phyloP scores from a whole-genome alignment of 2,797 vertebrate species.

The Myotis myotis region DNA sequence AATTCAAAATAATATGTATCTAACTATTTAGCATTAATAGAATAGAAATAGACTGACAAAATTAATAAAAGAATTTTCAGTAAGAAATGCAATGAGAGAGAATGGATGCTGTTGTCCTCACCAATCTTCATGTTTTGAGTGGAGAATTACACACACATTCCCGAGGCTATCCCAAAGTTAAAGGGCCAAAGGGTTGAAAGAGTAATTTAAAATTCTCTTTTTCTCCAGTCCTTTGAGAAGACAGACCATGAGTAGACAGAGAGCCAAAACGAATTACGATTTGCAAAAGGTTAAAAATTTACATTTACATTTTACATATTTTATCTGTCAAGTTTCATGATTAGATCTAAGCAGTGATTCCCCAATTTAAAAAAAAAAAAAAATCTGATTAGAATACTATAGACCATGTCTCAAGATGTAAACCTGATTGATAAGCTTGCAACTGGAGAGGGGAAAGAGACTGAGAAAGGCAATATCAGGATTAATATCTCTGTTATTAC shows the following conservation, averaged over 20 bases:
- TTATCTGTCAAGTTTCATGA: not conserved
- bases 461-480: not conserved
- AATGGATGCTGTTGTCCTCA: not conserved
- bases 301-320: not conserved
- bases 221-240: not conserved
- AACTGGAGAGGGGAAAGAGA: not conserved
- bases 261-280: not conserved
- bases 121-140: not conserved
- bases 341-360: not conserved
- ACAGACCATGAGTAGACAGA: not conserved
- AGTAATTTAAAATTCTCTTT: not conserved
- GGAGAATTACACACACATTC: not conserved
- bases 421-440: not conserved
- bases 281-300: not conserved
- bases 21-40: not conserved
- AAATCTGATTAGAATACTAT: not conserved
- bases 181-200: not conserved
- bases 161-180: not conserved
- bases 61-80: conserved; percentile 2
- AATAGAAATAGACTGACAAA: not conserved
- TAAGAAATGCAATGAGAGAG: not conserved
- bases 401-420: not conserved
- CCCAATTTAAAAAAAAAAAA: not conserved
- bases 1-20: not conserved
- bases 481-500: not conserved